These are phyloP conservation scores for Akabosia matsudoensis DNA, from an alignment of 1,140 invertebrate genomes.

Conservation along the genomic window DNA sequence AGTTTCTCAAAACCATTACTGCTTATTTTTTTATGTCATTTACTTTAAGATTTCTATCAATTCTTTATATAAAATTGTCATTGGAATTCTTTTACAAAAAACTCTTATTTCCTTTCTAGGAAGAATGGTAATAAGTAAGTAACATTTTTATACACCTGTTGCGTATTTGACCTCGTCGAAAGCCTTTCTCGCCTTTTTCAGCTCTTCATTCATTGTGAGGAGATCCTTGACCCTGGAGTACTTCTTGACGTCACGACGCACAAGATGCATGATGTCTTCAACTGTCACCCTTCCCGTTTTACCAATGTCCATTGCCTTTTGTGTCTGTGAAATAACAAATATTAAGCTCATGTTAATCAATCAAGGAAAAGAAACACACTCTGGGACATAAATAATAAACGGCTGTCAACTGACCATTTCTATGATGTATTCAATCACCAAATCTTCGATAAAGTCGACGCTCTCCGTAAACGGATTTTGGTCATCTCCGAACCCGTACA, in stretches of 20 bases:
- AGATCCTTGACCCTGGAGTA: slow-evolving; percentile 98
- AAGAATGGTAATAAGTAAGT: too few relatives aligned
- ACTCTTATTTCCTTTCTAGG: too few relatives aligned
- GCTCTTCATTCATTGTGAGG: slow-evolving; percentile 97
- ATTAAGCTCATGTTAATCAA: slow-evolving; percentile 2
- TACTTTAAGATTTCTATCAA: too few relatives aligned
- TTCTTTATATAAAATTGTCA: too few relatives aligned
- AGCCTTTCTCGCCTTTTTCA: slow-evolving; percentile 97
- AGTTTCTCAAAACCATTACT: too few relatives aligned
- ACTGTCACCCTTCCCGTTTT: slow-evolving; percentile 90
- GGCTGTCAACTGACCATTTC: slow-evolving; percentile 69
- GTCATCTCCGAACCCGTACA: slow-evolving; percentile 99
- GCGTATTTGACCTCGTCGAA: slow-evolving; percentile 99
- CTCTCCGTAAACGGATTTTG: slow-evolving; percentile 98
- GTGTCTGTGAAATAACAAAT: slow-evolving; percentile 60
- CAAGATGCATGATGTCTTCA: slow-evolving; percentile 96
- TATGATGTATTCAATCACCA: slow-evolving; percentile 97
- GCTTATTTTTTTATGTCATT: too few relatives aligned
- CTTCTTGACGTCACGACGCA: slow-evolving; percentile 94
- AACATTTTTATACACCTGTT: slow-evolving; percentile 30
- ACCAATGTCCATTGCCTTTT: slow-evolving; percentile 92
- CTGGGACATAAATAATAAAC: background rate
- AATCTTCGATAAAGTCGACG: slow-evolving; percentile 93
- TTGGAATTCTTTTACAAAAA: too few relatives aligned
- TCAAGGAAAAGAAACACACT: background rate